These are phyloP conservation scores for Leptopterna dolabrata DNA, from an alignment of 2,888 invertebrate species.

Conservation along the genomic window DNA sequence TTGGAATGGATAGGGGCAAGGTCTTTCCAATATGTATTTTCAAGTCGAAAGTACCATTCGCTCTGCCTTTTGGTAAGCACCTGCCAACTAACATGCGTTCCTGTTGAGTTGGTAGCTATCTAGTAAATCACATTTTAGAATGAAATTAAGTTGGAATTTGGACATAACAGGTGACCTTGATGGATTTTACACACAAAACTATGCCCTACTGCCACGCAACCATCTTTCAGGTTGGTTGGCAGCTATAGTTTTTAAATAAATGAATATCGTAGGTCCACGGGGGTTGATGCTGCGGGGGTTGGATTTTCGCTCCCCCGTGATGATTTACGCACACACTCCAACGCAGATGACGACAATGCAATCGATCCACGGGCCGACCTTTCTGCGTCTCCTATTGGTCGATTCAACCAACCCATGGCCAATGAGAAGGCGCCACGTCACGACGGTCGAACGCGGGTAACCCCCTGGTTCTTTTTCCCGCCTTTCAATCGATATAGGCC, in stretches of 20 bases:
- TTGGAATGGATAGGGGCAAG: too few species aligned
- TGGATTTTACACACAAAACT: not conserved
- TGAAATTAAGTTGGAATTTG: too few species aligned
- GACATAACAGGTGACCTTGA: conserved; percentile 24
- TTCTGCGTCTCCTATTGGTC: not conserved
- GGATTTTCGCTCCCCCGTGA: not conserved
- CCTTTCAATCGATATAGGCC: conserved; percentile 34
- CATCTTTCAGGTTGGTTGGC: not conserved
- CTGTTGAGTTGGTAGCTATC: too few species aligned
- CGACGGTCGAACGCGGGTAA: not conserved
- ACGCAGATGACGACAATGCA: not conserved
- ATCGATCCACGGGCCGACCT: not conserved
- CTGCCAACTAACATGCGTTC: too few species aligned
- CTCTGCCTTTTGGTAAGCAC: too few species aligned
- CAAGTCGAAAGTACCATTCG: too few species aligned
- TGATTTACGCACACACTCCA: not conserved
- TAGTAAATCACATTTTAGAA: too few species aligned
- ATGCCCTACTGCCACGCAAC: not conserved
- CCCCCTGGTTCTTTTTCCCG: not conserved
- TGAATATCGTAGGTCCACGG: not conserved
- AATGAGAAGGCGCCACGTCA: conserved; percentile 17
- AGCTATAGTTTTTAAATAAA: not conserved
- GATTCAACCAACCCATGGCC: not conserved
- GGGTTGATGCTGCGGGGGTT: not conserved
- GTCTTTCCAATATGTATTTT: too few species aligned